Percentiles rank a stretch among this genome's conserved stretches.
phyloP scores from a whole-genome alignment of 1,140 invertebrate genomes.

The Drosophila parvula region DNA sequence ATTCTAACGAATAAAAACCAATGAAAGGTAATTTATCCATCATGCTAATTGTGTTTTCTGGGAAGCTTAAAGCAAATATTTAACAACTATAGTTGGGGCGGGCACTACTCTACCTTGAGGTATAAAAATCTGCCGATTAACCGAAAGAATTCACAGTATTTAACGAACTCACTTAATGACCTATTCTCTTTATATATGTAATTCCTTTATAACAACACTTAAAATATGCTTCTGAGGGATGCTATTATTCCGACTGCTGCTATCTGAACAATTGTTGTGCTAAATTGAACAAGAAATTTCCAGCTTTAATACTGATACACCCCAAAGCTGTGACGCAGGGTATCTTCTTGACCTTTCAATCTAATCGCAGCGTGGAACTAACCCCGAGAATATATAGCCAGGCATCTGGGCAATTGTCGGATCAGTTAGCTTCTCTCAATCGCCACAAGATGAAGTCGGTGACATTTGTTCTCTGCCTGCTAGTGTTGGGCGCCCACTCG shows the following conservation, averaged over 20 bases:
- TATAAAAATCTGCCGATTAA: no score
- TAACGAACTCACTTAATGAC: no score
- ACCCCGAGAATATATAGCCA: conserved; percentile 11
- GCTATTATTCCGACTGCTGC: not conserved
- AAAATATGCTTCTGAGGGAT: no score
- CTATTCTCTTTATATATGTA: no score
- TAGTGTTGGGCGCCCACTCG: conserved; percentile 53
- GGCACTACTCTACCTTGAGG: no score
- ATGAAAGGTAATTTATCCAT: no score
- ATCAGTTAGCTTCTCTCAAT: conserved; percentile 12
- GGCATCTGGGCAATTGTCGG: not conserved
- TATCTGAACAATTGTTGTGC: not conserved
- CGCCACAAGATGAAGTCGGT: conserved; percentile 38
- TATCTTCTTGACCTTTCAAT: conserved; percentile 33
- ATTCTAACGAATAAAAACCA: not conserved
- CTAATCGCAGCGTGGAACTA: conserved; percentile 24
- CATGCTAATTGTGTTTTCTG: no score
- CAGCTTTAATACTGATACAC: conserved; percentile 24
- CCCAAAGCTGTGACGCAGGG: not conserved
- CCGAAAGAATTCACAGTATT: no score
- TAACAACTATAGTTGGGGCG: no score
- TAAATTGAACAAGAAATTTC: not conserved
- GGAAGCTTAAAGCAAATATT: no score
- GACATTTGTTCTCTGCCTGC: conserved; percentile 58
- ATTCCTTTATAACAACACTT: no score